Conservation (phyloP, 1,140 invertebrate species). For the Eueides isabella region DNA sequence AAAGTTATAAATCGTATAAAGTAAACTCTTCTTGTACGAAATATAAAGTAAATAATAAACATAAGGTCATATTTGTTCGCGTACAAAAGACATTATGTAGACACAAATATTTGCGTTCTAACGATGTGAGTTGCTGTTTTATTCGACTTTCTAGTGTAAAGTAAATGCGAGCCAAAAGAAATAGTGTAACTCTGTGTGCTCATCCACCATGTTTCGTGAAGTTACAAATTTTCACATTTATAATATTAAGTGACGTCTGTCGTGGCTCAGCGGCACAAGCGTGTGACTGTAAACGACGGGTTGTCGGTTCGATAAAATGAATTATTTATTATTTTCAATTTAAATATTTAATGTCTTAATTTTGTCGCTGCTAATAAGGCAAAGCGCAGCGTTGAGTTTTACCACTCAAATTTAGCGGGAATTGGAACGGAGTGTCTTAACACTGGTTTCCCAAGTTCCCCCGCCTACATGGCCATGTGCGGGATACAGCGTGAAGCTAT, state of each 20-base stretch:
- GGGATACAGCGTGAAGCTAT: background rate
- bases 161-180: background rate
- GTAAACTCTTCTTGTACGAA: background rate
- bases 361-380: too few species aligned
- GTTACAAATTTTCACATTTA: background rate
- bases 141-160: background rate
- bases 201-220: background rate
- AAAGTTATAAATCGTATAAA: background rate
- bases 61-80: background rate
- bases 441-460: background rate
- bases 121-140: slow-evolving; percentile 12
- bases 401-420: background rate
- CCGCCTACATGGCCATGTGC: background rate
- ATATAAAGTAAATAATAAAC: slow-evolving; percentile 1
- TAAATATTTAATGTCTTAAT: too few species aligned
- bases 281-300: too few species aligned
- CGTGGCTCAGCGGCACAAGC: too few species aligned
- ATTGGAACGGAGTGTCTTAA: background rate
- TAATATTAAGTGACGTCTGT: too few species aligned
- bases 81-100: background rate
- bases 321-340: too few species aligned
- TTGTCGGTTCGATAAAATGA: too few species aligned
- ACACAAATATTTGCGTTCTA: background rate
- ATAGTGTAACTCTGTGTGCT: background rate
- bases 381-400: too few species aligned